Evolutionary conservation across 2,797 vertebrate species (phyloP), one percentile per base, ranked within the genome.

Genomic region (Diplodus puntazzo): DNA sequence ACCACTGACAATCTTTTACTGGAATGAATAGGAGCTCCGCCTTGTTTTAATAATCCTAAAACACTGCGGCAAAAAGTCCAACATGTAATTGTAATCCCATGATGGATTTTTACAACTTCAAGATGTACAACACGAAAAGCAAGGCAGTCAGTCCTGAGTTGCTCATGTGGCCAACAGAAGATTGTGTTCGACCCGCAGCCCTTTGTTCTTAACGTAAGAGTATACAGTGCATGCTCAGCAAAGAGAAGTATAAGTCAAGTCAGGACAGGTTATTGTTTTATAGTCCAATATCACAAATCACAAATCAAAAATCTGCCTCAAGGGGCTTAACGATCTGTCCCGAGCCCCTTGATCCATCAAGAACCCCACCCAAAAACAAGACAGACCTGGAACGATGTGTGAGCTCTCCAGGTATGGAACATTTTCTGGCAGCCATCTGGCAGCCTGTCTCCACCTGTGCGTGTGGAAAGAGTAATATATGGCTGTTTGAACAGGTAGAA

Each of bases 371-470:
- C 39, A 48, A 9, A 72, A 53, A 79, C 55, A 79, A 64, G 50
- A 20, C 46, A 25, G 60, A n/a, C 49, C 25, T 70, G 45, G 69
- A 84, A 79, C 73, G 58, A 25, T 21, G 64, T 61, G 69, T 17
- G 69, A 76, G 49, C 34, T 70, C 58, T 75, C 25, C 55, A 72
- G 55, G 48, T 79, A 53, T 39, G 69, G 52, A 70, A 67, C 52
- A 59, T 73, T 75, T 75, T 82, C 48, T 78, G 82, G 82, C 59
- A 81, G 66, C 65, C 62, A 72, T 70, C 65, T 74, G n/a, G 80
- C 39, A 62, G 50, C 52, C 39, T 27, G 53, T n/a, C 60, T 73
- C 42, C 18, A 9, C 42, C 25, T 0, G 6, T 16, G 23, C 55
- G 58, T 59, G 55, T 72, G 63, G 73, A 73, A 67, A 67, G 59